These are phyloP conservation scores for Temnothorax rugatulus DNA, from an alignment of 2,888 invertebrate genomes.

Conservation along the genomic window DNA sequence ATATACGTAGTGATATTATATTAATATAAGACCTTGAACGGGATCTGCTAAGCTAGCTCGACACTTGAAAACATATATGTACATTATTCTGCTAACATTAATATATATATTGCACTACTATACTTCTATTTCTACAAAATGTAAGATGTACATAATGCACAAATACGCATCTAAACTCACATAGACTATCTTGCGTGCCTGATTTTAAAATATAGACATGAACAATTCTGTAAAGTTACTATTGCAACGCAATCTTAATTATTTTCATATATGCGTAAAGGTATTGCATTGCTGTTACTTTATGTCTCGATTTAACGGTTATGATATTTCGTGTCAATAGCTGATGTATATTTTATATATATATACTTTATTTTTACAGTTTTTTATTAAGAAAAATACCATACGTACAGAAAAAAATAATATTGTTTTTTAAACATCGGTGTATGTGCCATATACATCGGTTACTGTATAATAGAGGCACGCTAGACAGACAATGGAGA, in stretches of 20 bases:
- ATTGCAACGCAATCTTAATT: constrained; percentile 1
- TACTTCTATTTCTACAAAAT: constrained; percentile 49
- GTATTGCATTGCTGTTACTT: background rate
- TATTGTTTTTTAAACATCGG: constrained; percentile 31
- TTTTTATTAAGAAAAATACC: background rate
- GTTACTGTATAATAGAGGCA: background rate
- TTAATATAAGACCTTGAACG: constrained; percentile 51
- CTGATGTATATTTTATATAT: background rate
- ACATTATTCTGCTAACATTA: constrained; percentile 69
- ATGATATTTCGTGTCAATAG: constrained; percentile 59
- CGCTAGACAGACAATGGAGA: constrained; percentile 10
- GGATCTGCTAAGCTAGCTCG: constrained; percentile 61
- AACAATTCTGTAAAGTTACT: constrained; percentile 45
- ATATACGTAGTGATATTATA: constrained; percentile 68
- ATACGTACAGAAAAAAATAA: background rate
- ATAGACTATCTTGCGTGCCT: constrained; percentile 48
- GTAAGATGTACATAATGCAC: constrained; percentile 69
- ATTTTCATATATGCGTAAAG: background rate
- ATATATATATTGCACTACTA: constrained; percentile 64
- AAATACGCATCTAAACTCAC: constrained; percentile 50
- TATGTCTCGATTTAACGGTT: constrained; percentile 22
- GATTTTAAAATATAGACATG: constrained; percentile 68
- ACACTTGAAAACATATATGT: constrained; percentile 63
- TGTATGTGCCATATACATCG: constrained; percentile 12
- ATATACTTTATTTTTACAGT: constrained; percentile 7